These are phyloP conservation scores for Knipowitschia caucasica DNA, from an alignment of 2,797 vertebrate genomes.

Conservation along the genomic window DNA sequence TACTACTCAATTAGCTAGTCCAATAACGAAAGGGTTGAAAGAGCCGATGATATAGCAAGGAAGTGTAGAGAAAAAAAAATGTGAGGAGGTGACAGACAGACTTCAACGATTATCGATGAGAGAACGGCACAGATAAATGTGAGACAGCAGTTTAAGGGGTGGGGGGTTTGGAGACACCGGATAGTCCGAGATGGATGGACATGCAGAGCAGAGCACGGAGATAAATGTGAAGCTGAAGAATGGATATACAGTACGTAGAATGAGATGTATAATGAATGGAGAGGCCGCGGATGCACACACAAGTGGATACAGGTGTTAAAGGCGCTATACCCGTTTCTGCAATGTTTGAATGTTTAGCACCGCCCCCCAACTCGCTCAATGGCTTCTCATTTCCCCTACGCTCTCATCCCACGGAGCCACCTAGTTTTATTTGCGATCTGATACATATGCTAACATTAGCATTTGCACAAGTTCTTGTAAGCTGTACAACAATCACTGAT, in stretches of 20 bases:
- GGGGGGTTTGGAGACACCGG: constrained; percentile 14
- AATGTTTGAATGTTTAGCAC: no score
- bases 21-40: constrained; percentile 25
- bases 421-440: no score
- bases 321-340: no score
- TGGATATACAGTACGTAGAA: constrained; percentile 7
- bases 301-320: not conserved
- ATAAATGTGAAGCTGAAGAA: constrained; percentile 14
- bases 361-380: no score
- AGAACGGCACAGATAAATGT: constrained; percentile 33
- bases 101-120: constrained; percentile 29
- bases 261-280: constrained; percentile 16
- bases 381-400: no score
- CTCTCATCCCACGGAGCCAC: no score
- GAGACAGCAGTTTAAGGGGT: constrained; percentile 17
- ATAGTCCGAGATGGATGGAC: constrained; percentile 27
- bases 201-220: constrained; percentile 16
- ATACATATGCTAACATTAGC: no score
- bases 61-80: constrained; percentile 19
- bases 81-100: constrained; percentile 6
- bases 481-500: no score
- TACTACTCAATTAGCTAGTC: not conserved
- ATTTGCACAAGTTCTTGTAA: no score
- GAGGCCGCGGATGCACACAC: constrained; percentile 9
- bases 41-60: constrained; percentile 19